A percentile compares a stretch with the other conserved stretches of the same genome.
Conservation (phyloP, 2,113 vertebrate species). For the Recurvirostra avosetta region DNA sequence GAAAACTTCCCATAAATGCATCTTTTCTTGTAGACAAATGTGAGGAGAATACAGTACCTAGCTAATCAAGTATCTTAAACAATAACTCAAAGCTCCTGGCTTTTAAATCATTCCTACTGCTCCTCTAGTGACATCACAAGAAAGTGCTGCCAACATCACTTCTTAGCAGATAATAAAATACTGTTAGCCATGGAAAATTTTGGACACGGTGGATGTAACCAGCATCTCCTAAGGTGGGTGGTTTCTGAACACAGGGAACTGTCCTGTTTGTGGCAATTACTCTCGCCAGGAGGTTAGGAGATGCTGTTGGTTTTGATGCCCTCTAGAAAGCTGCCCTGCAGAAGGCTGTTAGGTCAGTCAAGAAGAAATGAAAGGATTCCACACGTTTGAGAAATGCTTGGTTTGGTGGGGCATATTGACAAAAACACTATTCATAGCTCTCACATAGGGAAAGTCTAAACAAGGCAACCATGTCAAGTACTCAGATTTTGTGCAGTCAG, state of each 20-base stretch:
- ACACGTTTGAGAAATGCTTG: slow-evolving; percentile 37
- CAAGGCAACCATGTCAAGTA: not conserved
- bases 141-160: slow-evolving; percentile 18
- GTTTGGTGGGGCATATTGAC: not conserved
- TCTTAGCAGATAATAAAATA: slow-evolving; percentile 38
- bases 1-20: slow-evolving; percentile 52
- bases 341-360: not conserved
- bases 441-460: not conserved
- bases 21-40: slow-evolving; percentile 29
- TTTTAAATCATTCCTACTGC: slow-evolving; percentile 62
- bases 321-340: not conserved
- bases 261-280: not conserved
- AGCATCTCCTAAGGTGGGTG: not conserved
- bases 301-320: not conserved
- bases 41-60: slow-evolving; percentile 24
- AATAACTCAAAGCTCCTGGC: slow-evolving; percentile 40
- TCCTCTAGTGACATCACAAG: slow-evolving; percentile 18
- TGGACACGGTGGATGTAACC: not conserved
- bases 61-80: slow-evolving; percentile 55
- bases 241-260: not conserved
- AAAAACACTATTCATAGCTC: not conserved
- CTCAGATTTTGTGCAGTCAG: not conserved
- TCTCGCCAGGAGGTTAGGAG: not conserved
- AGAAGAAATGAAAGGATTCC: not conserved
- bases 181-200: slow-evolving; percentile 31